phyloP scores from a whole-genome alignment of 2,113 vertebrate species.

The Ascaphus truei region DNA sequence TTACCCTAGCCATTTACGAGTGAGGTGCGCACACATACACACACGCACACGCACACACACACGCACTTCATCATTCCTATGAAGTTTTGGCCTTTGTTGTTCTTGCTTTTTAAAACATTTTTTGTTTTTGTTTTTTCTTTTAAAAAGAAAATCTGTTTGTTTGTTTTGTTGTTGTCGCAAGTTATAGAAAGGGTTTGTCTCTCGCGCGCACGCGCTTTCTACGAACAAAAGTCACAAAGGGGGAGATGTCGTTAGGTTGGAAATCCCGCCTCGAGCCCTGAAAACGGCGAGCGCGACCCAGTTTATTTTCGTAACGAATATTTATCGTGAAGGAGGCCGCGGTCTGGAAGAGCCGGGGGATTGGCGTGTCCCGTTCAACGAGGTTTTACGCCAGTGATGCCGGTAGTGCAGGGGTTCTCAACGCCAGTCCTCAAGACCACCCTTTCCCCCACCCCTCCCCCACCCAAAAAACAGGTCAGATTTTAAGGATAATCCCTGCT shows the following conservation, averaged over 20 bases:
- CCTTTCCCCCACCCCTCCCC: too few relatives aligned
- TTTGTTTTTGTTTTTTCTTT: constrained; percentile 53
- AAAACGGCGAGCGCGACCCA: background rate
- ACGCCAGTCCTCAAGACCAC: too few relatives aligned
- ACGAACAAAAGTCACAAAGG: constrained; percentile 48
- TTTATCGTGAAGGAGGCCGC: background rate
- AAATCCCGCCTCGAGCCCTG: background rate
- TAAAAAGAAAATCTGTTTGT: constrained; percentile 49
- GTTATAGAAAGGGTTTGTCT: constrained; percentile 70
- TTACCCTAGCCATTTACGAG: constrained; percentile 61
- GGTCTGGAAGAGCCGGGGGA: too few relatives aligned
- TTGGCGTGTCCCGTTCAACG: too few relatives aligned
- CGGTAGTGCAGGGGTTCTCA: too few relatives aligned
- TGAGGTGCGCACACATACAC: constrained; percentile 49
- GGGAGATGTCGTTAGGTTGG: background rate
- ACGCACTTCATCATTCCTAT: constrained; percentile 75
- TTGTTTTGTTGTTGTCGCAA: constrained; percentile 46
- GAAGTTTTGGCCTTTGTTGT: constrained; percentile 85
- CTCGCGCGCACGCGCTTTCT: constrained; percentile 74
- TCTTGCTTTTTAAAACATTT: constrained; percentile 49
- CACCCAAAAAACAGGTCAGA: too few relatives aligned
- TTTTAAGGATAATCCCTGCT: too few relatives aligned
- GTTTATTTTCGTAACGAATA: background rate
- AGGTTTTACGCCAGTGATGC: too few relatives aligned
- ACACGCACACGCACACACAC: constrained; percentile 31